These are phyloP conservation scores for Melanostigma gelatinosum DNA, from an alignment of 2,113 vertebrate genomes.

Conservation along the genomic window DNA sequence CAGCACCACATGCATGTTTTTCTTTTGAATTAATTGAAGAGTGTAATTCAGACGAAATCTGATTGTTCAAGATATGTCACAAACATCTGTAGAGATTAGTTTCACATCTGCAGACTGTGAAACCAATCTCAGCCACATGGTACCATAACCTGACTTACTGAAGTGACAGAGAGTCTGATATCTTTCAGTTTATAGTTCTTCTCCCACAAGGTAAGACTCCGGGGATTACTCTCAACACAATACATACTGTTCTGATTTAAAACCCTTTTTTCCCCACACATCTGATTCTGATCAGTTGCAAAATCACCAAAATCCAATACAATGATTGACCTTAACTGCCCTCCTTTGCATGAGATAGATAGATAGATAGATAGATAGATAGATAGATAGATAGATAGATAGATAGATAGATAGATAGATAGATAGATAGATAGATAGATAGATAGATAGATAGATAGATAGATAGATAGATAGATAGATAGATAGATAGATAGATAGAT, in stretches of 20 bases:
- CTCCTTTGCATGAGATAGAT: neutral
- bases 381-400: no score
- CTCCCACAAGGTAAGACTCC: neutral
- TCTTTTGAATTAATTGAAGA: neutral
- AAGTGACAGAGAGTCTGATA: neutral
- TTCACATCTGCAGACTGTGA: neutral
- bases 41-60: neutral
- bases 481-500: no score
- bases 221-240: slow-evolving; percentile 10
- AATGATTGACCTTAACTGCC: neutral
- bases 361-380: no score
- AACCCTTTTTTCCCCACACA: neutral
- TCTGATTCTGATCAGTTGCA: slow-evolving; percentile 11
- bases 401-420: no score
- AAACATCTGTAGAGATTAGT: neutral
- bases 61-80: neutral
- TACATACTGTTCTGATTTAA: neutral
- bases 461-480: no score
- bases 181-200: neutral
- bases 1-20: neutral
- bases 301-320: neutral
- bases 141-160: neutral
- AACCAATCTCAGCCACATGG: slow-evolving; percentile 10
- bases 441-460: no score
- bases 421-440: no score